phyloP scores from a whole-genome alignment of 2,113 vertebrate genomes.

The Odontophorus gujanensis region DNA sequence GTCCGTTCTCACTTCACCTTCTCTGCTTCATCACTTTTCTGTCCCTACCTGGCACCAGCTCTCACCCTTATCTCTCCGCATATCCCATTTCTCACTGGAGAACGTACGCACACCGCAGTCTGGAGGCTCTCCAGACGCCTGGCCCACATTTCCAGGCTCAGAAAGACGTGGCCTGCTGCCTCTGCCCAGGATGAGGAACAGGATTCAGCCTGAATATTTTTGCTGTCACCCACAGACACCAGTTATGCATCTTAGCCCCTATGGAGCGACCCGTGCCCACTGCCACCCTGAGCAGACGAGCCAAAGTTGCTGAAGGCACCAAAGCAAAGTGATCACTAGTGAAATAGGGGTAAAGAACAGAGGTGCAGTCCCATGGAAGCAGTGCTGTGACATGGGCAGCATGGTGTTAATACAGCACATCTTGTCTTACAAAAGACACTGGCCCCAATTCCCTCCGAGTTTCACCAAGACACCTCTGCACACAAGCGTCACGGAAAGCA shows the following conservation, averaged over 20 bases:
- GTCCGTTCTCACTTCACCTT: neutral
- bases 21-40: neutral
- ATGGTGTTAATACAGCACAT: neutral
- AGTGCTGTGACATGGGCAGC: neutral
- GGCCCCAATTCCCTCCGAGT: conserved; percentile 20
- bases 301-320: neutral
- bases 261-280: neutral
- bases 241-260: neutral
- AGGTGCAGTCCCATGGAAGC: neutral
- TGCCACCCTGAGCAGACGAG: neutral
- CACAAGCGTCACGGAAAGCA: neutral
- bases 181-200: neutral
- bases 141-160: neutral
- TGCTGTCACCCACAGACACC: neutral
- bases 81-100: neutral
- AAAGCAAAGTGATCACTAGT: neutral
- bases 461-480: neutral
- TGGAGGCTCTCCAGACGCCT: neutral
- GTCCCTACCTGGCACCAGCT: neutral
- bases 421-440: conserved; percentile 14
- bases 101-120: neutral
- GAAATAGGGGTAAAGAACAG: conserved; percentile 2
- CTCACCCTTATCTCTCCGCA: neutral
- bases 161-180: neutral
- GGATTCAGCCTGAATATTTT: neutral